These are phyloP conservation scores for Neolamprologus fasciatus DNA, from an alignment of 2,113 vertebrate genomes.

Conservation along the genomic window DNA sequence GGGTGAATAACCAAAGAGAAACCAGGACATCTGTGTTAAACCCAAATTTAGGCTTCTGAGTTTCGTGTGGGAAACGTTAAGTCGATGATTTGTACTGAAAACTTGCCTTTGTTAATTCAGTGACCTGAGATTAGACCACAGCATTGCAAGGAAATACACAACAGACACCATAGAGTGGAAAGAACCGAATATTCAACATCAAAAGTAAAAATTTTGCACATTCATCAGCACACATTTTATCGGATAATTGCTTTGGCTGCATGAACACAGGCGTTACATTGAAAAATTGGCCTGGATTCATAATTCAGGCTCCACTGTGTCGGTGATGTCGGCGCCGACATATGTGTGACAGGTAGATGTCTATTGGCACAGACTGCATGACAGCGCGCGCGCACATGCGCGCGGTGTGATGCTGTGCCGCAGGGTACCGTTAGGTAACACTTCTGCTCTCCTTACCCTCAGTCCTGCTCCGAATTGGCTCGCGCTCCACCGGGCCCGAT, in stretches of 20 bases:
- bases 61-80: not conserved
- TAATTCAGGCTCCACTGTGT: not conserved
- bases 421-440: not conserved
- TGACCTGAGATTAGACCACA: not conserved
- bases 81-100: not conserved
- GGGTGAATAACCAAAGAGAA: not conserved
- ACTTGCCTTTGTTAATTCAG: not conserved
- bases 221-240: not conserved
- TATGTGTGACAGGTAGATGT: not conserved
- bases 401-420: not conserved
- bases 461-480: not conserved
- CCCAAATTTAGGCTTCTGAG: not conserved
- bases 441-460: constrained; percentile 22
- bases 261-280: not conserved
- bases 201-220: not conserved
- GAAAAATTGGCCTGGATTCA: not conserved
- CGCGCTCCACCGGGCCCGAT: constrained; percentile 36
- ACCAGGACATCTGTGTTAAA: not conserved
- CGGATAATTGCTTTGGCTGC: not conserved
- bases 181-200: not conserved
- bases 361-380: not conserved
- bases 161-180: not conserved
- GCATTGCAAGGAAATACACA: not conserved
- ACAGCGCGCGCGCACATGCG: not conserved
- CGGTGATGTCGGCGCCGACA: not conserved